These are phyloP conservation scores for Diprion similis DNA, from an alignment of 1,140 invertebrate species.

Conservation along the genomic window DNA sequence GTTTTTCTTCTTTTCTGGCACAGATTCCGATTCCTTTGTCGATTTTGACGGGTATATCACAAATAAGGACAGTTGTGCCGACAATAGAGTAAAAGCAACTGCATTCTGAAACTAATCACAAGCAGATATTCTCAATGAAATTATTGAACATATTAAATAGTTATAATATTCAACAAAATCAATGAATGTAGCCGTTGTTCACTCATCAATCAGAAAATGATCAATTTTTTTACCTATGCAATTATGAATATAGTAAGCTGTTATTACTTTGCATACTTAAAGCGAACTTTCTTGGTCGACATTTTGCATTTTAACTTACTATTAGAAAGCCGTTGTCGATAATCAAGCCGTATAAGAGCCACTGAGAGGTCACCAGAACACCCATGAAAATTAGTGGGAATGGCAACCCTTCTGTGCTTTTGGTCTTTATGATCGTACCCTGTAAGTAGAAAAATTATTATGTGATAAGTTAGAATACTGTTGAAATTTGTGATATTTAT, in stretches of 20 bases:
- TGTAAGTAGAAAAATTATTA: slow-evolving; percentile 50
- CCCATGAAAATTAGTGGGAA: slow-evolving; percentile 83
- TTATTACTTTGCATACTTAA: no score
- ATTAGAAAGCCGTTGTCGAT: slow-evolving; percentile 79
- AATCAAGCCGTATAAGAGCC: slow-evolving; percentile 83
- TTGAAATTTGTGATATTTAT: slow-evolving; percentile 11
- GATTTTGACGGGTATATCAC: slow-evolving; percentile 69
- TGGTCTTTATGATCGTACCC: slow-evolving; percentile 75
- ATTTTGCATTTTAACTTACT: slow-evolving; percentile 64
- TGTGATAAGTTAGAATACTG: slow-evolving; percentile 17
- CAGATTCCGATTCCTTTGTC: slow-evolving; percentile 28
- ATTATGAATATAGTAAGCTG: background rate
- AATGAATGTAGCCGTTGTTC: slow-evolving; percentile 16
- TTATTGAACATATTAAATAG: slow-evolving; percentile 10
- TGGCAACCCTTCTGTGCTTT: slow-evolving; percentile 80
- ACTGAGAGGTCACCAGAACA: slow-evolving; percentile 75
- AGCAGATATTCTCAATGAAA: slow-evolving; percentile 1
- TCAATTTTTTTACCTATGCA: slow-evolving; percentile 17
- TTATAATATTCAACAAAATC: slow-evolving; percentile 11
- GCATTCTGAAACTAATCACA: slow-evolving; percentile 71
- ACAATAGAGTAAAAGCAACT: slow-evolving; percentile 66
- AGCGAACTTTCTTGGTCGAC: no score
- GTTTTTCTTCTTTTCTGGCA: slow-evolving; percentile 34
- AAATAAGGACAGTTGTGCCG: slow-evolving; percentile 71
- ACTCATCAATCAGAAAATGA: slow-evolving; percentile 41